Base-by-base conservation (phyloP, 2,888 invertebrate genomes). In the Helobdella robusta region DNA sequence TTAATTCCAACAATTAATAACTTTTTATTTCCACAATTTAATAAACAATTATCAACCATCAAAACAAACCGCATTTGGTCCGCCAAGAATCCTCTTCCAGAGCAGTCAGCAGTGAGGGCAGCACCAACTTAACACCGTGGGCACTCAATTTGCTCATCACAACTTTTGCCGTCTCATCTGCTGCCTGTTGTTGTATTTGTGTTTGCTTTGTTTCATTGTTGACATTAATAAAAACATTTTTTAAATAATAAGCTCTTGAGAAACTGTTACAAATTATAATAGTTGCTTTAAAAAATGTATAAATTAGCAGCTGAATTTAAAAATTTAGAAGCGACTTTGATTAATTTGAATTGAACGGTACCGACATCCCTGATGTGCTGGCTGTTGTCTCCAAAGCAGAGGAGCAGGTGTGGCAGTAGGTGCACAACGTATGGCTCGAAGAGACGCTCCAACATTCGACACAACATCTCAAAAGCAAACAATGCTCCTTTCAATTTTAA, bases 371-470 rank as follows among this genome's bases (percentile, higher is more conserved):
- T 84, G 66, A 99, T 97, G 81, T 93, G 79, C 79, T 91, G 90
- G 77, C 91, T 94, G 35, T 86, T 84, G 82, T 98, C 97, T 8
- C 97, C 97, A 80, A 97, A 94, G 80, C 94, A 93, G 70, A 91
- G 84, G 71, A 99, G 83, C 74, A 98, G 84, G 81, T 93, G 89
- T 0, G 95, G 95, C 70, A 99, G 82, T 58, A 97, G 91, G 79
- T 95, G 93, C 64, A 98, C 92, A 68, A 98, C 91, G 82, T 98
- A 98, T 0, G 98, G 98, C 81, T 98, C 98, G 82, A 98, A 98
- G 66, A 97, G 83, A 56, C 94, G 87, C 0, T 97, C 97, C 74
- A 98, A 84, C 85, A 90, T 90, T 73, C 87, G 86, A 80, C 93
- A 94, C 54, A 95, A 83, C 86, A 94, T 92, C 83, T 97, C 97